These are phyloP conservation scores for Cephus rjabovi DNA, from an alignment of 2,888 invertebrate species.

Conservation along the genomic window DNA sequence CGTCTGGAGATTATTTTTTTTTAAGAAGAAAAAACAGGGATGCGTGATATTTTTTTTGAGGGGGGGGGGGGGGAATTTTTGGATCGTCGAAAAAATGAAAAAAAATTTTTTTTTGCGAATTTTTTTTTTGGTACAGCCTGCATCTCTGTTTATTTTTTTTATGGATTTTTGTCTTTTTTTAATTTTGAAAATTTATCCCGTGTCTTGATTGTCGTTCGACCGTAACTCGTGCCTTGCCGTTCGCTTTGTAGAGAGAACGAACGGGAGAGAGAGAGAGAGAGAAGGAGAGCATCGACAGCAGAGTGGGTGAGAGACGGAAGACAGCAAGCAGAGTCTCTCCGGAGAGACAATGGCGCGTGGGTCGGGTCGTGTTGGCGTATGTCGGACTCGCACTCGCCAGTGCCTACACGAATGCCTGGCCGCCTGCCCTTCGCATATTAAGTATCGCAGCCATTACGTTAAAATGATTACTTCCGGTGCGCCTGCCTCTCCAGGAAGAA, in stretches of 20 bases:
- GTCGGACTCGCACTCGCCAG: constrained; percentile 34
- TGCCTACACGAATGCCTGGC: constrained; percentile 21
- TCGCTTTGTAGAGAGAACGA: neutral
- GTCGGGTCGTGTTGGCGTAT: constrained; percentile 58
- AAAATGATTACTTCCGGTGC: constrained; percentile 57
- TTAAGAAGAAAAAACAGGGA: too few species aligned
- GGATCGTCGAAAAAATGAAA: fast-evolving
- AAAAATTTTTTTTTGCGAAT: too few species aligned
- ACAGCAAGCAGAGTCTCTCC: too few species aligned
- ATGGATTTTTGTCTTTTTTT: too few species aligned
- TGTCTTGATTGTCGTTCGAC: too few species aligned
- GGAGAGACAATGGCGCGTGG: constrained; percentile 64
- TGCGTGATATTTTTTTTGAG: too few species aligned
- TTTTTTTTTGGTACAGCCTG: too few species aligned
- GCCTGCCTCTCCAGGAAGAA: constrained; percentile 25
- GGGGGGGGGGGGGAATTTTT: too few species aligned
- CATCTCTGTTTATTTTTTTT: too few species aligned
- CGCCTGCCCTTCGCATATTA: constrained; percentile 39
- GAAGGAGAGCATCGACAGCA: neutral
- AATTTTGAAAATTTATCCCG: too few species aligned
- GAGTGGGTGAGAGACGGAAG: neutral
- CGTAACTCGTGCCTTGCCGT: too few species aligned
- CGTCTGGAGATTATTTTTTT: too few species aligned
- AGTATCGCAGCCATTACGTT: constrained; percentile 50
- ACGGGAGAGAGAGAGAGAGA: neutral